phyloP scores from a whole-genome alignment of 2,113 vertebrate genomes.

The Lepisosteus oculatus region DNA sequence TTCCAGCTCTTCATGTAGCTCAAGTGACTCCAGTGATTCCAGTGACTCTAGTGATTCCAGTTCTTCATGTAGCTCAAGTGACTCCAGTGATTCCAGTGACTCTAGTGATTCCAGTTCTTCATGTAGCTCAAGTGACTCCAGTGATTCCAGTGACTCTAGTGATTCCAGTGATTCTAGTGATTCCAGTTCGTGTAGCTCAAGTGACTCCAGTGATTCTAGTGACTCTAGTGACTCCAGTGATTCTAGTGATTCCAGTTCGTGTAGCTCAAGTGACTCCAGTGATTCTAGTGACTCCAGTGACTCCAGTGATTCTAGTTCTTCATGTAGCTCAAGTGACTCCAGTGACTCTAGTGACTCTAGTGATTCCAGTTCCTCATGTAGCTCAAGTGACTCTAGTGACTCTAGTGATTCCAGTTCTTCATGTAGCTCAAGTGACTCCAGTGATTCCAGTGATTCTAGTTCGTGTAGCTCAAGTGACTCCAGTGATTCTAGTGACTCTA shows the following conservation, averaged over 20 bases:
- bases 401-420: background rate
- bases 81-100: background rate
- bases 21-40: background rate
- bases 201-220: background rate
- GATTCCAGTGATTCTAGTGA: background rate
- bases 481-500: background rate
- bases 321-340: background rate
- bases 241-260: background rate
- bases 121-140: background rate
- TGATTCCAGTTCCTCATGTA: background rate
- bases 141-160: background rate
- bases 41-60: background rate
- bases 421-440: background rate
- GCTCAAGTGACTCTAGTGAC: background rate
- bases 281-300: background rate
- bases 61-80: background rate
- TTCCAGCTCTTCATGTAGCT: background rate
- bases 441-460: background rate
- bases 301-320: background rate
- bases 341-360: background rate
- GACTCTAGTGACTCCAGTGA: background rate
- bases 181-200: background rate
- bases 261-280: background rate
- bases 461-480: too few species aligned
- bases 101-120: background rate